Evolutionary conservation across 2,113 vertebrate genomes (phyloP), one percentile per base, ranked within the genome.

Genomic region (Hippolais icterina): DNA sequence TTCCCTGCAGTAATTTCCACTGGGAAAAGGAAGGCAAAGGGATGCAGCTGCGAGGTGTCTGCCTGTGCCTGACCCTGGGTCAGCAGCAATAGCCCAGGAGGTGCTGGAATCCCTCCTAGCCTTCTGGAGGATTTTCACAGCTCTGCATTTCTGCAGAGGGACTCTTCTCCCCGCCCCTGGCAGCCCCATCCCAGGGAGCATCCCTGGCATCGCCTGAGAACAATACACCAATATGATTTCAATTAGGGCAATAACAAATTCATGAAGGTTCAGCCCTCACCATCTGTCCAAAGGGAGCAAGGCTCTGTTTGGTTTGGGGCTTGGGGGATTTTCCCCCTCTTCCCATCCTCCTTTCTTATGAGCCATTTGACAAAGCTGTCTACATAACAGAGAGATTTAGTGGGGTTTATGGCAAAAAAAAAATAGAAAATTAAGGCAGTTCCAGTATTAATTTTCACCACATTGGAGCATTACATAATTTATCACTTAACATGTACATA

Each of bases 191-290:
- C 53, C 2, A 0, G 39, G 47, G 54, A 75, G n/a, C 70, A 89
- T 47, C 61, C 44, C 69, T 31, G 92, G 72, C 80, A 85, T 11
- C 1, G 52, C 66, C 64, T 31, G 56, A 89, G 89, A 95, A 97
- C 95, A 96, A 95, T 86, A 22, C 75, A 71, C 86, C 90, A 94
- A 96, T 91, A 89, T 89, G 94, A 97, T 91, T 98, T 92, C 94
- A 97, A 86, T 97, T 86, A 96, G 37, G 80, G 87, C 95, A 97
- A 59, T 97, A 96, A 96, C 94, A 95, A 97, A 97, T 96, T 96
- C 94, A 92, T 42, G 61, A 94, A 82, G 89, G 77, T 75, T 91
- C 93, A 95, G 93, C 87, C 93, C 93, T 66, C 70, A 35, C 96
- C 97, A 97, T 98, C 96, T 98, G 97, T 88, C 93, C 94, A 56